Evolutionary conservation across 2,797 vertebrate species (phyloP), one percentile per base, ranked within the genome.

Genomic region (Huso huso): DNA sequence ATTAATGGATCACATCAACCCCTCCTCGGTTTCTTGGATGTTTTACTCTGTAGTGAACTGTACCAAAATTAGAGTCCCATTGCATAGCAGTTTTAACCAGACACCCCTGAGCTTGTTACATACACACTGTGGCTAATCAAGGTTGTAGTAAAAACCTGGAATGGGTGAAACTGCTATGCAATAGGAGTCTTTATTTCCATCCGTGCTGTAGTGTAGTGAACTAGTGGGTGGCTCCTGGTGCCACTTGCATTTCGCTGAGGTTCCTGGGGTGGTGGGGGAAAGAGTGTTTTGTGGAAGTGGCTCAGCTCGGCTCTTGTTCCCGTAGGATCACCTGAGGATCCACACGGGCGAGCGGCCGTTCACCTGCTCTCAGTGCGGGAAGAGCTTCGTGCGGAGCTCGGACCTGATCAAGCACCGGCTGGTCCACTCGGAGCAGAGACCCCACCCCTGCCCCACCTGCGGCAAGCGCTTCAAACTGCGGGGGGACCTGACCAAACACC

Each of bases 401-500:
- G 75, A 79, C 57, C 69, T 75, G 48, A 72, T 74, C 55, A 75
- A 77, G 68, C 72, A 78, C 60, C 61, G 63, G 10, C 59, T 71
- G 57, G 77, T 75, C 13, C 74, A 73, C 60, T 69, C 65, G 0
- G 66, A 64, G 1, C 73, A 71, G n/a, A 68, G 74, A 10, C 72
- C 71, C 8, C 68, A 74, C 5, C 49, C 65, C 37, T 81, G 79
- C 62, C 53, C 65, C 2, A 64, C 70, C 23, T 76, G 75, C 37
- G 74, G 71, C 11, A 79, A 79, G 51, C 66, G 59, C 64, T 79
- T 73, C 59, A 72, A 74, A n/a, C 73, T 73, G 68, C 74, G 73
- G n/a, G 72, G 75, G 51, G 72, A 76, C 49, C 73, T 81, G 23
- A 71, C 72, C 53, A 77, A 75, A 59, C 73, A 77, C 68, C 73